Percentiles rank a stretch among this genome's conserved stretches.
Conservation (phyloP, 2,888 invertebrate species). For the Sclerodermus sp. region DNA sequence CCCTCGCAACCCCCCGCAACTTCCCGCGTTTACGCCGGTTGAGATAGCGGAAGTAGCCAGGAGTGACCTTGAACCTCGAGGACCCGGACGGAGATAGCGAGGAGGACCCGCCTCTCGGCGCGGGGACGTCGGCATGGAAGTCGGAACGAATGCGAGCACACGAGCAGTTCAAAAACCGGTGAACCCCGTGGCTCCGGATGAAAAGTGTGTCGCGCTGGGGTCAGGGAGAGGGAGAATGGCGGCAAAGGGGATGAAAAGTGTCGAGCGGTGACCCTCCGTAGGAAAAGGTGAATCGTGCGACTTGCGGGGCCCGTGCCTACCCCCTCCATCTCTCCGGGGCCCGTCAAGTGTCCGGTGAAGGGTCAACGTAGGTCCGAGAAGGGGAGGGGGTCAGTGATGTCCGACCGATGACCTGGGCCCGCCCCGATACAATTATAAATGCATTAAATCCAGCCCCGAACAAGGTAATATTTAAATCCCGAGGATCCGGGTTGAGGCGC, state of each 20-base stretch:
- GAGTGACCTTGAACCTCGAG: too few relatives aligned
- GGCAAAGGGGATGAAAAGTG: neutral
- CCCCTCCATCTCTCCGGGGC: too few relatives aligned
- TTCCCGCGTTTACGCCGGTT: too few relatives aligned
- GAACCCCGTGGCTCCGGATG: too few relatives aligned
- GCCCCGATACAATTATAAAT: conserved; percentile 55
- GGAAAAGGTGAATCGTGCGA: conserved; percentile 4
- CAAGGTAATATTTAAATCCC: conserved; percentile 51
- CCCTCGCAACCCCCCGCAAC: too few relatives aligned
- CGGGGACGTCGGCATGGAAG: too few relatives aligned
- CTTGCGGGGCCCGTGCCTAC: conserved; percentile 48
- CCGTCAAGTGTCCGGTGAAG: conserved; percentile 25
- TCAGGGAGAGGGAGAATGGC: neutral
- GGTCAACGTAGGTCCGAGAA: conserved; percentile 9
- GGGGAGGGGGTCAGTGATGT: conserved; percentile 49
- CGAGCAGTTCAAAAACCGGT: too few relatives aligned
- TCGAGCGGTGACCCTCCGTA: neutral
- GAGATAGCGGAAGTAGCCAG: too few relatives aligned
- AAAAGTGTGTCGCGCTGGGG: neutral
- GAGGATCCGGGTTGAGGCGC: conserved; percentile 10
- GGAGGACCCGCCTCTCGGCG: too few relatives aligned
- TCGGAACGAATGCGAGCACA: too few relatives aligned
- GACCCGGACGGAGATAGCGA: too few relatives aligned
- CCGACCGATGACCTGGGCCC: conserved; percentile 53
- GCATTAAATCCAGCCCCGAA: conserved; percentile 52